These are phyloP conservation scores for Lagocephalus sceleratus DNA, from an alignment of 2,797 vertebrate genomes.

Conservation along the genomic window DNA sequence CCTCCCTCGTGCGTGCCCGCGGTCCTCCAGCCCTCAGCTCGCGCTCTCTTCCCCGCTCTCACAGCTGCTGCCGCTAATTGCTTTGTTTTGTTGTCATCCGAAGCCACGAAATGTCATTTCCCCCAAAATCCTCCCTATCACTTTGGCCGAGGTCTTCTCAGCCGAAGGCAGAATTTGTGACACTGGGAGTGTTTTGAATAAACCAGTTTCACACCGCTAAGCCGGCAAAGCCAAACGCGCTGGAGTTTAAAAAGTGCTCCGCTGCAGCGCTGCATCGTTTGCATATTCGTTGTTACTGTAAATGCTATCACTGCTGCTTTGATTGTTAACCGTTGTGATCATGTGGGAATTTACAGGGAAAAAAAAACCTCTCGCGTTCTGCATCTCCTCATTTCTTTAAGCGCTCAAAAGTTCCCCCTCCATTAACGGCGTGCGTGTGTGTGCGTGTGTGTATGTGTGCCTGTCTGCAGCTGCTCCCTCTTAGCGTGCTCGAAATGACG, in stretches of 20 bases:
- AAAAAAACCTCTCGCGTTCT: no score
- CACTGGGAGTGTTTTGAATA: no score
- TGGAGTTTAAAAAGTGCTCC: no score
- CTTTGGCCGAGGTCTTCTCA: constrained; percentile 4
- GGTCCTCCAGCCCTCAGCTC: constrained; percentile 14
- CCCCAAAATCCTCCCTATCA: constrained; percentile 7
- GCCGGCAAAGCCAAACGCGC: no score
- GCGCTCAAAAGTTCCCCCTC: background rate
- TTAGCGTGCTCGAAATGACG: constrained; percentile 76
- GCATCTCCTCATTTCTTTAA: no score
- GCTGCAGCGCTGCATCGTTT: no score
- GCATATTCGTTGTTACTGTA: no score
- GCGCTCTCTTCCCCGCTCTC: constrained; percentile 15
- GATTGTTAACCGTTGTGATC: background rate
- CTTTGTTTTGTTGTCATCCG: constrained; percentile 23
- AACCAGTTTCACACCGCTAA: no score
- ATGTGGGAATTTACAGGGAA: no score
- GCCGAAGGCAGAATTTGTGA: background rate
- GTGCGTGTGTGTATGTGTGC: constrained; percentile 23
- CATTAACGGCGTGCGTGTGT: background rate
- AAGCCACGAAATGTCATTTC: constrained; percentile 14
- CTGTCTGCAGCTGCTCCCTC: constrained; percentile 67
- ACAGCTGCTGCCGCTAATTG: constrained; percentile 35
- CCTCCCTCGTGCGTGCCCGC: constrained; percentile 12
- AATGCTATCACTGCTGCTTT: background rate